Conservation (phyloP, 2,888 invertebrate species). For the Agrypnus murinus region DNA sequence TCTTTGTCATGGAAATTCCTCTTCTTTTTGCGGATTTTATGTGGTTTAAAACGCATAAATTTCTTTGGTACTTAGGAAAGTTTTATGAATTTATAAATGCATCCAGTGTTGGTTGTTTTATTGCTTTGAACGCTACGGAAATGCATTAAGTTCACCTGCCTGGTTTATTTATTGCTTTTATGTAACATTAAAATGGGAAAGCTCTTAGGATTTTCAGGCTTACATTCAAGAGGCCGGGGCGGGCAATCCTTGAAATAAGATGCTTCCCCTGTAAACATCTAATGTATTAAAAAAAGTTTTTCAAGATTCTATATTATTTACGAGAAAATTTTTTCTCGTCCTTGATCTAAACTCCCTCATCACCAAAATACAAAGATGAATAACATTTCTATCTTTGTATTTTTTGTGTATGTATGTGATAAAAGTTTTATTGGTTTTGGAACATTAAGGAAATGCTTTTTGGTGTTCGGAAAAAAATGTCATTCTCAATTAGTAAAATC, state of each 20-base stretch:
- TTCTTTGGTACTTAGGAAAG: background rate
- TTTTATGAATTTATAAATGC: conserved; percentile 21
- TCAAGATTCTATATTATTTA: too few relatives aligned
- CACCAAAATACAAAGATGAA: too few relatives aligned
- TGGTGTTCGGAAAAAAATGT: background rate
- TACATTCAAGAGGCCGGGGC: conserved; percentile 4
- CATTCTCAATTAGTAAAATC: background rate
- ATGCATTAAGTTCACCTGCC: conserved; percentile 23
- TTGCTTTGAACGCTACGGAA: conserved; percentile 2
- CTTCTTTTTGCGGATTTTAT: too few relatives aligned
- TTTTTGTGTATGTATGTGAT: too few relatives aligned
- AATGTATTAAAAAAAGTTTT: too few relatives aligned
- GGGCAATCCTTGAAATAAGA: conserved; percentile 14
- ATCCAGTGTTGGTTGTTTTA: conserved; percentile 1
- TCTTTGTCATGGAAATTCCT: too few relatives aligned
- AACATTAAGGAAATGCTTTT: too few relatives aligned
- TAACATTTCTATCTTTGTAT: too few relatives aligned
- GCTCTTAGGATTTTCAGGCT: conserved; percentile 23
- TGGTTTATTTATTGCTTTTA: conserved; percentile 25
- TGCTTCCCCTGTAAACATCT: background rate
- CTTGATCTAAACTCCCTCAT: too few relatives aligned
- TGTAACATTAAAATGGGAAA: conserved; percentile 28
- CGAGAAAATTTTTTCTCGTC: too few relatives aligned
- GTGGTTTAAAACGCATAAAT: too few relatives aligned
- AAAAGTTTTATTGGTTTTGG: too few relatives aligned